phyloP scores from a whole-genome alignment of 2,113 vertebrate genomes.

The Electrona antarctica region DNA sequence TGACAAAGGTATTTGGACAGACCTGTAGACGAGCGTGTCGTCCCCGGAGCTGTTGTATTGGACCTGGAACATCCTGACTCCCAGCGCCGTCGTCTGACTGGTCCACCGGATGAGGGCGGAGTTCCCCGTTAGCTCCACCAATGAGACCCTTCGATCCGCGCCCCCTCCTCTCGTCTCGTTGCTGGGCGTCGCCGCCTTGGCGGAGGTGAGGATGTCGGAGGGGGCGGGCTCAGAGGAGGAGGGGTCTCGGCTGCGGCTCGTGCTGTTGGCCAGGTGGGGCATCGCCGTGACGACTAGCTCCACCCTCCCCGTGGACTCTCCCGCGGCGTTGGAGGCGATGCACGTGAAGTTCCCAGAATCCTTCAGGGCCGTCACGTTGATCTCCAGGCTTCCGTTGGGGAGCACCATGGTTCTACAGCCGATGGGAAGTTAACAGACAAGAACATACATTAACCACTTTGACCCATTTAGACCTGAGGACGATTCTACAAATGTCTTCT shows the following conservation, averaged over 20 bases:
- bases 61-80: conserved; percentile 93
- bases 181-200: conserved; percentile 73
- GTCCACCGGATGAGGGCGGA: conserved; percentile 92
- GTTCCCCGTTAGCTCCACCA: conserved; percentile 89
- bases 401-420: conserved; percentile 82
- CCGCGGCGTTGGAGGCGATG: conserved; percentile 94
- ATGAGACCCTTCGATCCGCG: conserved; percentile 77
- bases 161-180: conserved; percentile 73
- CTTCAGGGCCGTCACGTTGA: conserved; percentile 73
- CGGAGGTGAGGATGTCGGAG: conserved; percentile 90
- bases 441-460: no score
- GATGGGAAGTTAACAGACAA: neutral
- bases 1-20: conserved; percentile 25
- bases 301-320: conserved; percentile 88
- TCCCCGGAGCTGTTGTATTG: conserved; percentile 95
- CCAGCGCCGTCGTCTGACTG: conserved; percentile 80
- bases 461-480: no score
- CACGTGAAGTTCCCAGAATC: conserved; percentile 91
- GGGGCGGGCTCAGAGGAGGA: conserved; percentile 76
- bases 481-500: no score
- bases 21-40: conserved; percentile 94
- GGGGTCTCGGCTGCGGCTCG: conserved; percentile 83
- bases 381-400: conserved; percentile 91
- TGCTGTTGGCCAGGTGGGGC: conserved; percentile 88
- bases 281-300: conserved; percentile 83